Evolutionary conservation across 2,888 invertebrate species (phyloP).

Genomic region (Amiota minor): DNA sequence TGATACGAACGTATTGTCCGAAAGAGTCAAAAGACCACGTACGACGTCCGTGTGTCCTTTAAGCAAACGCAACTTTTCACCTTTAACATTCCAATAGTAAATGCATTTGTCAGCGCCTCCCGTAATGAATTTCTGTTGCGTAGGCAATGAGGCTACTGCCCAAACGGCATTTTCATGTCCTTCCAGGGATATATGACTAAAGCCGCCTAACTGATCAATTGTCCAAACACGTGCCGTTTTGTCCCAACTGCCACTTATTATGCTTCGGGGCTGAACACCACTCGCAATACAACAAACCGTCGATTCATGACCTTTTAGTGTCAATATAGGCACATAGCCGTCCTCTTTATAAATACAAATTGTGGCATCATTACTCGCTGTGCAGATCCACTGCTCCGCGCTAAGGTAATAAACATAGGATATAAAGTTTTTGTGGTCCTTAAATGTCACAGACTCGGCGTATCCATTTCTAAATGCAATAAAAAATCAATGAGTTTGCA

Average conservation of each 20-base stretch:
- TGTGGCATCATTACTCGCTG: conserved; percentile 90
- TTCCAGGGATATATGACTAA: conserved; percentile 76
- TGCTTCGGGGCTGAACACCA: conserved; percentile 75
- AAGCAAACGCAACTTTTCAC: conserved; percentile 79
- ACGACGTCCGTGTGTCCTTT: conserved; percentile 95
- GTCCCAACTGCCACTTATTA: conserved; percentile 95
- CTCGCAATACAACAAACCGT: conserved; percentile 75
- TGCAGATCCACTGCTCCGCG: conserved; percentile 84
- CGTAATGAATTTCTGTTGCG: conserved; percentile 76
- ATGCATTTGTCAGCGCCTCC: conserved; percentile 95
- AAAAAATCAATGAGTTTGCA: not conserved
- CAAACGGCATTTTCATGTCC: conserved; percentile 92
- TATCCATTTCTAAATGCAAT: conserved; percentile 77
- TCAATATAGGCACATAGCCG: conserved; percentile 79
- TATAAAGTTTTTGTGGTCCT: conserved; percentile 90
- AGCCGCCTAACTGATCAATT: conserved; percentile 75
- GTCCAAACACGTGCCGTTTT: conserved; percentile 89
- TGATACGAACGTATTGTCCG: conserved; percentile 85
- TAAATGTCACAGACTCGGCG: conserved; percentile 79
- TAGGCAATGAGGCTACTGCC: conserved; percentile 78
- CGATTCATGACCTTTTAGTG: conserved; percentile 81
- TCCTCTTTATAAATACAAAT: conserved; percentile 86
- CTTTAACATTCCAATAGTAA: conserved; percentile 84
- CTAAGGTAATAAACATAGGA: conserved; percentile 85
- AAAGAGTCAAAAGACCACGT: conserved; percentile 82